These are phyloP conservation scores for Morinoia aosen DNA, from an alignment of 2,888 invertebrate genomes.

Conservation along the genomic window DNA sequence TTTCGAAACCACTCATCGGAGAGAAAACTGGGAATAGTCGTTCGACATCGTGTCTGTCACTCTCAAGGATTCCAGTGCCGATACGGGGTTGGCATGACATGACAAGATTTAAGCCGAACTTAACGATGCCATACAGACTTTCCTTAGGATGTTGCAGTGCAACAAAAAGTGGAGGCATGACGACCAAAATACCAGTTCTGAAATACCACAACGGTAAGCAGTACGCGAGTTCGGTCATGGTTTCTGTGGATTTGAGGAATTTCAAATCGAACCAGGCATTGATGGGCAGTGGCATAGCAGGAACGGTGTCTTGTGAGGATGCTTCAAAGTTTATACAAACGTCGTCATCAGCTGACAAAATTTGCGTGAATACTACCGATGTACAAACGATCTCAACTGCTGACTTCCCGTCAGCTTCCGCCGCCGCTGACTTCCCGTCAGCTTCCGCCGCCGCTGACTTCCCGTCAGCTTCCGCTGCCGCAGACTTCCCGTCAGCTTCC, in stretches of 20 bases:
- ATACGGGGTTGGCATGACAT: not conserved
- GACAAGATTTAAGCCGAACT: not conserved
- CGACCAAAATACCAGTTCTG: not conserved
- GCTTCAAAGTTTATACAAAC: not conserved
- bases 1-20: not conserved
- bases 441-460: too few species aligned
- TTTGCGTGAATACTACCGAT: not conserved
- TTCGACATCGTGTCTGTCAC: not conserved
- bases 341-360: not conserved
- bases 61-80: not conserved
- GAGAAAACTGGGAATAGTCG: not conserved
- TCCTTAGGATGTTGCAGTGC: not conserved
- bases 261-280: not conserved
- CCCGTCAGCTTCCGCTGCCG: too few species aligned
- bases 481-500: too few species aligned
- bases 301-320: not conserved
- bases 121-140: not conserved
- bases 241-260: not conserved
- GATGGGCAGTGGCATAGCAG: not conserved
- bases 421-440: too few species aligned
- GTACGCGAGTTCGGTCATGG: not conserved
- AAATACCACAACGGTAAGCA: not conserved
- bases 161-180: not conserved
- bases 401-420: too few species aligned
- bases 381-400: too few species aligned